Base-by-base conservation (phyloP, 2,888 invertebrate species). In the Tupiocoris notatus region DNA sequence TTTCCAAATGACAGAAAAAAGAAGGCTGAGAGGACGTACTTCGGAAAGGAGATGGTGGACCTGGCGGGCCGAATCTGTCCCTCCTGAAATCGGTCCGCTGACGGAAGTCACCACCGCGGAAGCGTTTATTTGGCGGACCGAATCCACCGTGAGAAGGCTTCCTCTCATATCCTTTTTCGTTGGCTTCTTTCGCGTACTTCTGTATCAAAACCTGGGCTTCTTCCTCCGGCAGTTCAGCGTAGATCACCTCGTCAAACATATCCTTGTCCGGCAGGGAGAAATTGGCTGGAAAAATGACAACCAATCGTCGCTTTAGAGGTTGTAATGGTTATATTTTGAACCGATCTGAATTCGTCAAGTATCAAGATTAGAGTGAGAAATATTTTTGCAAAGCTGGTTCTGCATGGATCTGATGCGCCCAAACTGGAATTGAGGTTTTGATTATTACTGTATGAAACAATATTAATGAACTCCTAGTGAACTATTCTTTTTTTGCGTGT, bases 181-280 rank as follows among this genome's bases (percentile, higher is more conserved):
- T 87, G 3, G 93, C 94, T 84, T 93, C 95, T 82, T 91, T 90
- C 83, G 94, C 93, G 86, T 94, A 96, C 80, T 88, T 89, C 77
- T 92, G 91, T 1, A 96, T 88, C 65, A 94, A 86, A 80, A 89
- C 88, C 82, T 89, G 89, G 2, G 94, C 92, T 81, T 92, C 93
- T 75, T 91, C 90, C 81, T 90, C 91, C 12, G 85, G 85, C 80
- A 95, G 87, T 83, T 94, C 96, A 17, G 91, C 88, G 86, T 88
- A 96, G 61, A 89, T 86, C 68, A 96, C 90, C 80, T 91, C 91
- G 83, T 93, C 92, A 81, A 96, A 88, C 81, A 92, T 89, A 79
- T 93, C 91, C 82, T 89, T 89, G 83, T 90, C 90, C 18, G 96
- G 96, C 81, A 92, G 86, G 79, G 87, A 86, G 87, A 96, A 95